Evolutionary conservation across 2,888 invertebrate species (phyloP), one percentile per base, ranked within the genome.

Genomic region (Melinaea menophilus): DNA sequence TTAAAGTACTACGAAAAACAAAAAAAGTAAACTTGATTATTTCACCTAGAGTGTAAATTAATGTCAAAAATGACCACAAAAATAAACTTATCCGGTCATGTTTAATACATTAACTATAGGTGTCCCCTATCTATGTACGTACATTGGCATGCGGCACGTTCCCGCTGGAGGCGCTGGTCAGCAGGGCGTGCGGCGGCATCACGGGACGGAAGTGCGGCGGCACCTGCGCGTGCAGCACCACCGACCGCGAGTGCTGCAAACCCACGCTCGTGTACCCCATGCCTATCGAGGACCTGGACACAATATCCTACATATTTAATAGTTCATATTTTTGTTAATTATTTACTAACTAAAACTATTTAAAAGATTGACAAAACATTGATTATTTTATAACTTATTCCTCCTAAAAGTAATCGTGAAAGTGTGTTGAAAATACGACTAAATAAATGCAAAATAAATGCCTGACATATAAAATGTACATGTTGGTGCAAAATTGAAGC

Each of bases 211-310:
- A 90, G 79, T 90, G 89, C 67, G 88, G 90, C 71, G 88, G 90
- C 72, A 90, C 89, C 74, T 92, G 93, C 71, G 90, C 90, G 76
- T 95, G 94, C 74, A 95, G 91, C 75, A 96, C 93, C 73, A 95
- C 96, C 37, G 95, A 95, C 70, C 94, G 94, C 72, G 95, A 95
- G 82, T 94, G 93, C 79, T 93, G 93, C 63, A 94, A 85, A 65
- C 89, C 86, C 74, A 87, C 84, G 78, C 83, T 79, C 76, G 82
- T 73, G 84, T 90, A 85, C 34, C 88, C 86, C 68, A 87, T 77
- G 79, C 88, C 86, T 78, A 88, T 76, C 65, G 86, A 82, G 76
- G 90, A 84, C 85, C 90, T 90, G 83, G 0, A 80, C 81, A n/a
- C 9, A 41, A 46, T 5, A 58, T 60, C 62, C 55, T 61, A 57